Evolutionary conservation across 2,797 vertebrate genomes (phyloP), one percentile per base, ranked within the genome.

Genomic region (Sebastes trivittatus): DNA sequence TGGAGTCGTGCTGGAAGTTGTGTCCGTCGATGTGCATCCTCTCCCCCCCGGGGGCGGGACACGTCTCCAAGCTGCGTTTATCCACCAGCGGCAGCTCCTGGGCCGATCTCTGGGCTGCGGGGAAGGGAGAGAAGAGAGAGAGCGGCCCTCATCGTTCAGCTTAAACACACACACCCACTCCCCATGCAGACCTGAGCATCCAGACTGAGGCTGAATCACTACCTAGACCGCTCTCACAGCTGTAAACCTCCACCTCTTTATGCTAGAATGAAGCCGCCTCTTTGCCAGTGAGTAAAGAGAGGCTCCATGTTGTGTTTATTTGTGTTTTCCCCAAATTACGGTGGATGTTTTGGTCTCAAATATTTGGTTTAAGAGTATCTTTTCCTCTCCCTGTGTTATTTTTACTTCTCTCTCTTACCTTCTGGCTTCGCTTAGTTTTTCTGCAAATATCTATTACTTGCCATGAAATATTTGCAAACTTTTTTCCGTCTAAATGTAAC

Each of bases 71-170:
- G 68, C 96, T 99, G 95, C 99, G 98, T 92, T 98, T 98, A 87
- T 99, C 98, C 94, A 99, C 98, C 78, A 99, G 95, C 70, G 98
- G 98, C 95, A 99, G 95, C 94, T 99, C 98, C 95, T 99, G 98
- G 82, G 98, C 98, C 8, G 98, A 99, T 89, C 98, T 96, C 93
- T 99, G 98, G 93, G 98, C 98, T 99, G 95, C 52, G 84, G 78
- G 32, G 82, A 38, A 72, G 87, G 78, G 85, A 75, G 60, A 58
- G 36, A 38, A 38, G 36, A 32, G 68, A 84, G 68, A 75, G 72
- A 36, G 5, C 13, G 29, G 72, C 64, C 66, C 66, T 94, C 92
- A 92, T 22, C 13, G 61, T 78, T 82, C 71, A 27, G 87, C 75
- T 72, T 42, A 87, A 16, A 88, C 87, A 88, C 91, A 93, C 88